phyloP scores from a whole-genome alignment of 2,113 vertebrate species.

The Potamarius usumacintae region DNA sequence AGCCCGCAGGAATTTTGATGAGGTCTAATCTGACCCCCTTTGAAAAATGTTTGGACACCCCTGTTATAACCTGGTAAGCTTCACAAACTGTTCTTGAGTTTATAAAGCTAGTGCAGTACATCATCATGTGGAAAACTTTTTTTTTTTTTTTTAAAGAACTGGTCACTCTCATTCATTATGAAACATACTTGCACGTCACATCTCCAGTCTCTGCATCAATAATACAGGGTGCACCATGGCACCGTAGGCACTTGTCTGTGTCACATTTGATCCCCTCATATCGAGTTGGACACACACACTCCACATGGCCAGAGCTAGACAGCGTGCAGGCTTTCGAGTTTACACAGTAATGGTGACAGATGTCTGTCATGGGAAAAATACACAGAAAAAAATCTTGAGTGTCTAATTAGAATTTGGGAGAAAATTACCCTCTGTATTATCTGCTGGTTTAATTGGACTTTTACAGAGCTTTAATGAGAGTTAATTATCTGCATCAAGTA shows the following conservation, averaged over 20 bases:
- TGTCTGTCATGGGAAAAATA: conserved; percentile 72
- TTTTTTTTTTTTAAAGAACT: neutral
- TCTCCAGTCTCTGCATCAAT: conserved; percentile 82
- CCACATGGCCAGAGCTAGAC: conserved; percentile 83
- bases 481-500: conserved; percentile 74
- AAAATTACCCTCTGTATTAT: conserved; percentile 46
- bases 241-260: conserved; percentile 88
- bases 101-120: neutral
- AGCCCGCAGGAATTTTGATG: neutral
- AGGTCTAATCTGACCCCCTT: neutral
- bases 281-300: conserved; percentile 86
- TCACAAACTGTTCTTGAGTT: neutral
- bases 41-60: neutral
- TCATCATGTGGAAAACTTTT: neutral
- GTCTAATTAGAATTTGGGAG: conserved; percentile 55
- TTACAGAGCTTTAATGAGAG: conserved; percentile 68
- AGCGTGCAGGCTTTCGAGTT: conserved; percentile 91
- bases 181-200: conserved; percentile 91
- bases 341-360: conserved; percentile 96
- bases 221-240: conserved; percentile 90
- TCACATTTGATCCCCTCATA: conserved; percentile 94
- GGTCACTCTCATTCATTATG: neutral
- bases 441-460: conserved; percentile 64
- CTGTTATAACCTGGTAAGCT: neutral
- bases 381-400: conserved; percentile 31